A percentile compares a stretch with the other conserved stretches of the same genome.
Conservation (phyloP, 92 coral and sea anemone species). For the Phenganax marumi region DNA sequence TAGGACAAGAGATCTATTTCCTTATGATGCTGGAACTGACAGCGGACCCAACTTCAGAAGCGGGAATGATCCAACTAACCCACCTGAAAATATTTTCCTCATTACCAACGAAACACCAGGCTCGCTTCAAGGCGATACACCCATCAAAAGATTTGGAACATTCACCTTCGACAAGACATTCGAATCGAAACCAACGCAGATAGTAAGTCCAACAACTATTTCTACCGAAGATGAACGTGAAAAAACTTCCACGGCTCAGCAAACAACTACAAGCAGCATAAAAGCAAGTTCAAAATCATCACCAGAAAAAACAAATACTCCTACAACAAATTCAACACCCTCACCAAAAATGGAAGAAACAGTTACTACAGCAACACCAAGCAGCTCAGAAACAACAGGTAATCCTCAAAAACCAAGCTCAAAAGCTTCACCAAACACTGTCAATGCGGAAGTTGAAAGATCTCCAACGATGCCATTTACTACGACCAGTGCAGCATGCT, state of each 20-base stretch:
- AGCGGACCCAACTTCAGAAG: slow-evolving; percentile 20
- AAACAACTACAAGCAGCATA: too few species aligned
- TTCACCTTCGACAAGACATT: not conserved
- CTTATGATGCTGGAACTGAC: slow-evolving; percentile 46
- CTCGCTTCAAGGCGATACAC: slow-evolving; percentile 12
- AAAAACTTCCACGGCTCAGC: too few species aligned
- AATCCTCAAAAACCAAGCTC: too few species aligned
- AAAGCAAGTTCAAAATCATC: not conserved
- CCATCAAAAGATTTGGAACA: slow-evolving; percentile 25
- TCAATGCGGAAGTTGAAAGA: too few species aligned
- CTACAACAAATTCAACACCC: not conserved
- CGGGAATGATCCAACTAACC: not conserved
- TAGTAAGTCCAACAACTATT: too few species aligned
- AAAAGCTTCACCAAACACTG: too few species aligned
- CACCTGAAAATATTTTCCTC: slow-evolving; percentile 15
- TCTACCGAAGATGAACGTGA: too few species aligned
- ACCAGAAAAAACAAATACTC: not conserved
- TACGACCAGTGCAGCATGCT: not conserved
- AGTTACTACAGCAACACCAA: not conserved
- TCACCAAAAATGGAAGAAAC: not conserved
- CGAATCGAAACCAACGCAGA: not conserved
- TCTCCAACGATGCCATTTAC: not conserved
- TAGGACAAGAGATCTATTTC: slow-evolving; percentile 2
- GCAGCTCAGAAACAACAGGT: not conserved
- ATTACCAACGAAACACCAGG: slow-evolving; percentile 44